phyloP scores from a whole-genome alignment of 2,888 invertebrate species.

The Drosophila atripex region DNA sequence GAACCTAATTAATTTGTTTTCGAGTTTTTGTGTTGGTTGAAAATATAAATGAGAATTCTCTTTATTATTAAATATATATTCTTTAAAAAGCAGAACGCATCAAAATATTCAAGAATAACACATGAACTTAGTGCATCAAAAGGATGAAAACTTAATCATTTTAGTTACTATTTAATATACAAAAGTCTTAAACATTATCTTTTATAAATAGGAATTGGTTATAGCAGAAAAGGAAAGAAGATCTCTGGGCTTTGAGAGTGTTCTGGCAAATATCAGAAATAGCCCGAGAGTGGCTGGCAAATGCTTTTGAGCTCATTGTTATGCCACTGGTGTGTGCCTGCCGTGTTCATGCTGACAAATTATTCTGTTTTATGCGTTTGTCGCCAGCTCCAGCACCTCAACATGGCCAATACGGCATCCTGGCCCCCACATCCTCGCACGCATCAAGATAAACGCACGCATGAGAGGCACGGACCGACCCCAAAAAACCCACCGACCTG shows the following conservation, averaged over 20 bases:
- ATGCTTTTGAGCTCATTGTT: constrained; percentile 59
- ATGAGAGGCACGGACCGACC: constrained; percentile 47
- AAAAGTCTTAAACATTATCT: too few species aligned
- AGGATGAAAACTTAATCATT: too few species aligned
- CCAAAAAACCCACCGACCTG: constrained; percentile 30
- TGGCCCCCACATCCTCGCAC: constrained; percentile 20
- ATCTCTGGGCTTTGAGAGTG: background rate
- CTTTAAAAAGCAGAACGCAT: constrained; percentile 4
- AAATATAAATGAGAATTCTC: background rate
- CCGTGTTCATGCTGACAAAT: constrained; percentile 72
- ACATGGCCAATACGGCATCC: constrained; percentile 1
- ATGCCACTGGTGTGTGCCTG: constrained; percentile 59
- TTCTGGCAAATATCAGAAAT: constrained; percentile 18
- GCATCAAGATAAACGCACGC: constrained; percentile 60
- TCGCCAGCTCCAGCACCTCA: constrained; percentile 50
- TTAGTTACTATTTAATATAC: too few species aligned
- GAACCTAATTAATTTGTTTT: constrained; percentile 37
- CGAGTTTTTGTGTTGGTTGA: constrained; percentile 11
- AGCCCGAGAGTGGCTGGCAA: constrained; percentile 9
- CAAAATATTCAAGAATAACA: constrained; percentile 4
- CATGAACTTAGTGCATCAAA: background rate
- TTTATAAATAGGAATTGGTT: background rate
- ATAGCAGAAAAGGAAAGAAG: background rate
- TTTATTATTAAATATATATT: background rate
- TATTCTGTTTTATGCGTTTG: constrained; percentile 76